Base-by-base conservation (phyloP, 2,888 invertebrate genomes). In the Chironomus riparius region DNA sequence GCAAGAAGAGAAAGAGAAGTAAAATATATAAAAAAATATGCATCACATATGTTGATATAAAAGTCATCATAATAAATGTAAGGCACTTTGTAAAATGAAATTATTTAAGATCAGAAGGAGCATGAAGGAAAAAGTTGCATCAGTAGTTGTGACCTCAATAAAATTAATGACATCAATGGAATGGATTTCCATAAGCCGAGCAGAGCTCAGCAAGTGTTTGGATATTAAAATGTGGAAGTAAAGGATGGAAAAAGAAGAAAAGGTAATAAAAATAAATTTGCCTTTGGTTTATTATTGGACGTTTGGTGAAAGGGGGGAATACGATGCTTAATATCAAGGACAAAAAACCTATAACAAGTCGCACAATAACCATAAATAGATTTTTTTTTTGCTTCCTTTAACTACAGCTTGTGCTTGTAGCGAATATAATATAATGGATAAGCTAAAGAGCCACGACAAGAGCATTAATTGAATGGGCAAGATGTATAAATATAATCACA, bases 241-340 rank as follows among this genome's bases (percentile, higher is more conserved):
- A 18, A 56, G 56, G n/a, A 18, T 18, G 56, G 18, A 18, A 56
- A 18, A 56, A 18, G 15, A 56, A 15, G 62, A 65, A 15, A 65
- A 24, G 13, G 65, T 24, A 65, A 65, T 65, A 65, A 65, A 65
- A 65, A 65, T 65, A 65, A 65, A 65, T 65, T 65, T 65, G 24
- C 18, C 21, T 65, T 24, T 21, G 22, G 21, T 65, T 65, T 65
- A 65, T 65, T 65, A 65, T 65, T 24, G 18, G 21, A 24, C 21
- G 24, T 24, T 21, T 22, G 65, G 21, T 0, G 24, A 62, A 6
- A 24, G 21, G 65, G 65, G 10, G 10, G 65, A 21, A 65, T 22
- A 65, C 12, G 18, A 22, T 65, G 65, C 15, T 56, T 56, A 56
- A 56, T 56, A 56, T 56, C 56, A 56, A 56, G 56, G 56, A 7